Base-by-base conservation (phyloP, 2,113 vertebrate genomes). In the Leuciscus idus region DNA sequence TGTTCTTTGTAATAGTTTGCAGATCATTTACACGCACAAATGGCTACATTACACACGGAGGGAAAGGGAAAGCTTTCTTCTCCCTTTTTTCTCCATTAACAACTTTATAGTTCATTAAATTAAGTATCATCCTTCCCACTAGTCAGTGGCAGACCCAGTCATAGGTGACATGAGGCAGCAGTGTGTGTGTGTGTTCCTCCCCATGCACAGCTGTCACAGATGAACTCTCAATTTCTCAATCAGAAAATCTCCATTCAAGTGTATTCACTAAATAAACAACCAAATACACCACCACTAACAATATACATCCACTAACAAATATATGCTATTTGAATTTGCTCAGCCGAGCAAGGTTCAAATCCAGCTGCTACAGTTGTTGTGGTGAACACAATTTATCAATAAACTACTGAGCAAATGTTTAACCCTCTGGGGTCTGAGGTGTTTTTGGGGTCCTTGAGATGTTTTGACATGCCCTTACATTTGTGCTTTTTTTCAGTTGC, bases 11-110 rank as follows among this genome's bases (percentile, higher is more conserved):
- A 12, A 62, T 19, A 57, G 52, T 57, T 62, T 62, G 61, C 61
- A 46, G 46, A 57, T 80, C 23, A 19, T 57, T 57, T 57, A 21
- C 39, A 59, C 78, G 70, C 52, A 75, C 68, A 75, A 39, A 78
- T 70, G 12, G n/a, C 23, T 62, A 62, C 9, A 62, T 57, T 57
- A 21, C 52, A 57, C 52, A 62, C 26, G 4, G 10, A 62, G n/a
- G n/a, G 6, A n/a, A 62, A 62, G 21, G 23, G 36, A 39, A 39
- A 39, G 48, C 12, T 50, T 50, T 48, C 11, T 13, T 48, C 11
- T 13, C 11, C 12, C 48, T 13, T 3, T 13, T 50, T 55, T 55
- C 52, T 21, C 33, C 3, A 10, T 70, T 70, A 70, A 36, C 30
- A 70, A 70, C 66, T 19, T 68, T 68, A 70, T 36, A 70, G 66